A percentile compares a stretch with the other conserved stretches of the same genome.
These are phyloP conservation scores for Parotia lawesii DNA, from an alignment of 2,113 vertebrate species.

Conservation along the genomic window DNA sequence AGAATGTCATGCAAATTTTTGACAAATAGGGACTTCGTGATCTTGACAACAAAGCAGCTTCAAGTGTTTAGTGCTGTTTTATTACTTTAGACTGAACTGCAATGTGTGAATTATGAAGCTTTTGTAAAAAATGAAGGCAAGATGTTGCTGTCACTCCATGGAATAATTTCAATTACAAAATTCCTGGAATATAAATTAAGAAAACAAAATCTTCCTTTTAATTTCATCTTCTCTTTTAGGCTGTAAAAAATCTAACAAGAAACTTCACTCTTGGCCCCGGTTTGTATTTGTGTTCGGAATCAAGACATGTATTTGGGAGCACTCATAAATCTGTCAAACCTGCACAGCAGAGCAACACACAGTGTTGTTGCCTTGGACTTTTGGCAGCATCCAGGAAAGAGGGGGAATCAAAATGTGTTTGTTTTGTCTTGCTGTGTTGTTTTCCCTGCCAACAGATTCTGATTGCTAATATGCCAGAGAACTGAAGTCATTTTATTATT, in stretches of 20 bases:
- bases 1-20: neutral
- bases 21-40: neutral
- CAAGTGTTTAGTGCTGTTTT: neutral
- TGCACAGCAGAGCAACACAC: neutral
- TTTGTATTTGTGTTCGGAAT: conserved; percentile 25
- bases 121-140: conserved; percentile 29
- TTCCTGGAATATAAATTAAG: neutral
- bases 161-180: conserved; percentile 12
- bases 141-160: neutral
- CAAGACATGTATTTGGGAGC: neutral
- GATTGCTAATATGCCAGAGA: conserved; percentile 39
- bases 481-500: conserved; percentile 38
- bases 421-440: conserved; percentile 41
- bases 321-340: conserved; percentile 11
- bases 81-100: neutral
- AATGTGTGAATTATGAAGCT: neutral
- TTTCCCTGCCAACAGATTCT: conserved; percentile 27
- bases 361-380: conserved; percentile 47
- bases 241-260: neutral
- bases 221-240: neutral
- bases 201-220: neutral
- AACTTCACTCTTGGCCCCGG: neutral
- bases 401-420: conserved; percentile 23
- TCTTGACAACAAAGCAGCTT: neutral
- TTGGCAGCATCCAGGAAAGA: conserved; percentile 28